These are phyloP conservation scores for Melanerpes formicivorus DNA, from an alignment of 2,113 vertebrate species.

Conservation along the genomic window DNA sequence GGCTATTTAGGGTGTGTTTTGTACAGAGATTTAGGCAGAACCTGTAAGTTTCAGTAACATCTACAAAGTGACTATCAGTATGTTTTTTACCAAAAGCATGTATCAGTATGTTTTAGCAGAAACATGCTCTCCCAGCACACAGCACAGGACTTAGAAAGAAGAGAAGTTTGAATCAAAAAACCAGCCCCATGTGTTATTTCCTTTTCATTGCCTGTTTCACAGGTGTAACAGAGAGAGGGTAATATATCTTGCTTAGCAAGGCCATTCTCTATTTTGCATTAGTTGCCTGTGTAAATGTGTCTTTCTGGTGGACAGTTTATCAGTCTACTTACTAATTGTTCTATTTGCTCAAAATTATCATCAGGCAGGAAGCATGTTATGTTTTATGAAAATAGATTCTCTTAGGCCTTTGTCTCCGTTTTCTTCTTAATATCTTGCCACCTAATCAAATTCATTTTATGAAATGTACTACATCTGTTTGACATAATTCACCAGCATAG, in stretches of 20 bases:
- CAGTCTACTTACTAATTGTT: not conserved
- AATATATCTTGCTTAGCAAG: not conserved
- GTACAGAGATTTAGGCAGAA: not conserved
- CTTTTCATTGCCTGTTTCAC: not conserved
- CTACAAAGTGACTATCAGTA: not conserved
- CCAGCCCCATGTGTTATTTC: not conserved
- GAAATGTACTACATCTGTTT: conserved; percentile 19
- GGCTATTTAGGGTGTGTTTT: not conserved
- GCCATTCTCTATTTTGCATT: not conserved
- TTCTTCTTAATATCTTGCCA: conserved; percentile 21
- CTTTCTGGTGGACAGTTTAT: not conserved
- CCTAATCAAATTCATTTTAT: conserved; percentile 37
- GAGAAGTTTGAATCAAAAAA: not conserved
- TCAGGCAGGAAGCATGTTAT: not conserved
- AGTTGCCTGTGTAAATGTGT: not conserved
- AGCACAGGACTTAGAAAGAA: not conserved
- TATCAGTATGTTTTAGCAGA: too few relatives aligned
- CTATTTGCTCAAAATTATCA: conserved; percentile 6
- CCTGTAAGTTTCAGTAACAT: not conserved
- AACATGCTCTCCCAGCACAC: not conserved
- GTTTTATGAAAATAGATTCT: conserved; percentile 33
- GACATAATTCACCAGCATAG: conserved; percentile 45
- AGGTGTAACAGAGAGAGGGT: not conserved
- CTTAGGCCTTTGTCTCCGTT: conserved; percentile 25
- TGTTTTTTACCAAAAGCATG: not conserved